Conservation (phyloP, 2,797 vertebrate genomes). For the Falco biarmicus region DNA sequence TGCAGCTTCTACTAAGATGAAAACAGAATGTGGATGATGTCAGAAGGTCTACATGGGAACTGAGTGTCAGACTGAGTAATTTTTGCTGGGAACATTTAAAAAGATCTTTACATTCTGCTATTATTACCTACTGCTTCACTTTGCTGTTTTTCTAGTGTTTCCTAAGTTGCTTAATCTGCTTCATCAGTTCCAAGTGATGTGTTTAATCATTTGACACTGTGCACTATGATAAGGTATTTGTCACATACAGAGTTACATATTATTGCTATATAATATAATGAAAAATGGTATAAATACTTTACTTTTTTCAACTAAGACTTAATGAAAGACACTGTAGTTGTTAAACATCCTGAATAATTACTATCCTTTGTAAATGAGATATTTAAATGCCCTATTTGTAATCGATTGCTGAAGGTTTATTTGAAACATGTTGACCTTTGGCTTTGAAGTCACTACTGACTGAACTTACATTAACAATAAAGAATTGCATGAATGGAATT, state of each 20-base stretch:
- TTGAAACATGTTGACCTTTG: not conserved
- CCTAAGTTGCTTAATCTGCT: constrained; percentile 59
- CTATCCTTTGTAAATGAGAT: not conserved
- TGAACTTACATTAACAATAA: not conserved
- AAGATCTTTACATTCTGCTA: constrained; percentile 33
- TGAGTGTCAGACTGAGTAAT: not conserved
- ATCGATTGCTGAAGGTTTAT: not conserved
- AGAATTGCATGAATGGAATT: not conserved
- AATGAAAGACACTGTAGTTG: not conserved
- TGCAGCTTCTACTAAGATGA: not conserved
- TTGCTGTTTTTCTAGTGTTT: constrained; percentile 46
- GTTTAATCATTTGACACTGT: constrained; percentile 55
- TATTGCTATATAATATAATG: not conserved
- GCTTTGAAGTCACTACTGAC: not conserved
- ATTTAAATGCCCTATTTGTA: not conserved
- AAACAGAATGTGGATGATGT: not conserved
- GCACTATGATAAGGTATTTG: not conserved
- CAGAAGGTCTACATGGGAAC: not conserved
- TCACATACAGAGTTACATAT: not conserved
- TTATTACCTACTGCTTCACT: constrained; percentile 42
- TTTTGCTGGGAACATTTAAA: constrained; percentile 19
- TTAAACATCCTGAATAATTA: not conserved
- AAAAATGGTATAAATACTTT: not conserved
- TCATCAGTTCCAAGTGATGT: constrained; percentile 44
- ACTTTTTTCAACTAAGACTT: not conserved